phyloP scores from a whole-genome alignment of 2,888 invertebrate genomes.

The Oligia latruncula region DNA sequence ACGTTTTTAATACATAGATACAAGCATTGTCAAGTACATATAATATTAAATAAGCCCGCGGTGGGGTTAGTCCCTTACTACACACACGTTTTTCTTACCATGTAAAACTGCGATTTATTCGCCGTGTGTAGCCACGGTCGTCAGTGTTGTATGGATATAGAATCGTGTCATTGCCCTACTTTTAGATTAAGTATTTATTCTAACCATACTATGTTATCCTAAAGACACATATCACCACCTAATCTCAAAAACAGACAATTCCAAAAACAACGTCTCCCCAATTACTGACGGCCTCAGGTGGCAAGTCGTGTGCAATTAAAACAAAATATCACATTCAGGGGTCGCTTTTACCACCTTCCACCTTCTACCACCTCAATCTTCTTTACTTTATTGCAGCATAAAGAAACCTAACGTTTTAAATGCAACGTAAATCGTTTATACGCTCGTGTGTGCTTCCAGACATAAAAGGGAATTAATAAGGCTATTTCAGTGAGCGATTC shows the following conservation, averaged over 20 bases:
- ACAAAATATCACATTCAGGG: slow-evolving; percentile 78
- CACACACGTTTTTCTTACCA: not conserved
- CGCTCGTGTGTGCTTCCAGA: slow-evolving; percentile 79
- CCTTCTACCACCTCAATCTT: slow-evolving; percentile 60
- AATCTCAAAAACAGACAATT: slow-evolving; percentile 36
- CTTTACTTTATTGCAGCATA: slow-evolving; percentile 86
- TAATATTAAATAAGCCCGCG: too few species aligned
- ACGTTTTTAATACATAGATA: too few species aligned
- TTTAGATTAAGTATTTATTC: not conserved
- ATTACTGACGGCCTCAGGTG: slow-evolving; percentile 81
- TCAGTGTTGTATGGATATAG: not conserved
- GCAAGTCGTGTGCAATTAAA: slow-evolving; percentile 82
- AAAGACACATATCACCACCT: slow-evolving; percentile 18
- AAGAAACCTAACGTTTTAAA: slow-evolving; percentile 87
- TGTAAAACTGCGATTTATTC: too few species aligned
- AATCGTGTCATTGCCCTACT: not conserved
- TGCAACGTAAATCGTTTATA: slow-evolving; percentile 84
- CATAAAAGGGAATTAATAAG: slow-evolving; percentile 89
- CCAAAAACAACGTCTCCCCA: slow-evolving; percentile 65
- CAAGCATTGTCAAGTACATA: not conserved
- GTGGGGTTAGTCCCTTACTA: too few species aligned
- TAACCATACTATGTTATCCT: not conserved
- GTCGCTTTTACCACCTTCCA: slow-evolving; percentile 68
- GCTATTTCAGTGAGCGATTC: slow-evolving; percentile 84
- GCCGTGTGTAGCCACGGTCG: too few species aligned